Conservation (phyloP, 2,113 vertebrate genomes). For the Nothoprocta pentlandii region DNA sequence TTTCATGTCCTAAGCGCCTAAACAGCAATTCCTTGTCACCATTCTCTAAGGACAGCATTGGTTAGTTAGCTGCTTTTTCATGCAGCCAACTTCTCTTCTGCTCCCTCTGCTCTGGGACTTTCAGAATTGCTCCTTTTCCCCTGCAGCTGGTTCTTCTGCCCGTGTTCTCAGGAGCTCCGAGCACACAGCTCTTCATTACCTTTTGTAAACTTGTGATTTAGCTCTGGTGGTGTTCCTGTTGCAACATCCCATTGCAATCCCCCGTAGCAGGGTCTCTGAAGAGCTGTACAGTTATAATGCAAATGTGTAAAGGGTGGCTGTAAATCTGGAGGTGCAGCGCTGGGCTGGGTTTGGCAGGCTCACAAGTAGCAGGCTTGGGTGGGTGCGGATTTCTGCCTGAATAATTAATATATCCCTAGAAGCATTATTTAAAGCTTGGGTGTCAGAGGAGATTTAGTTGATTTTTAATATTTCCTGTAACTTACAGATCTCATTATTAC, state of each 20-base stretch:
- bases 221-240: not conserved
- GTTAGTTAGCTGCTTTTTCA: not conserved
- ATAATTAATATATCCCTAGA: constrained; percentile 51
- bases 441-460: constrained; percentile 57
- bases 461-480: constrained; percentile 65
- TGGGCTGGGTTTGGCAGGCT: constrained; percentile 45
- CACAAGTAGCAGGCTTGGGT: constrained; percentile 19
- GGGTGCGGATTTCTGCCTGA: constrained; percentile 57
- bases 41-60: not conserved
- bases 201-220: not conserved
- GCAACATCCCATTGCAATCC: not conserved
- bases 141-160: not conserved
- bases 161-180: not conserved
- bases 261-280: not conserved
- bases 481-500: constrained; percentile 20
- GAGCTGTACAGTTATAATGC: not conserved
- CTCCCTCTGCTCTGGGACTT: not conserved
- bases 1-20: not conserved
- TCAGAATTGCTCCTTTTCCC: not conserved
- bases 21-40: not conserved
- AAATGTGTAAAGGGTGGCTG: not conserved
- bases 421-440: constrained; percentile 45
- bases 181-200: not conserved
- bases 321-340: not conserved
- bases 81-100: not conserved